Conservation (phyloP, 2,113 vertebrate genomes). For the Crotophaga sulcirostris region DNA sequence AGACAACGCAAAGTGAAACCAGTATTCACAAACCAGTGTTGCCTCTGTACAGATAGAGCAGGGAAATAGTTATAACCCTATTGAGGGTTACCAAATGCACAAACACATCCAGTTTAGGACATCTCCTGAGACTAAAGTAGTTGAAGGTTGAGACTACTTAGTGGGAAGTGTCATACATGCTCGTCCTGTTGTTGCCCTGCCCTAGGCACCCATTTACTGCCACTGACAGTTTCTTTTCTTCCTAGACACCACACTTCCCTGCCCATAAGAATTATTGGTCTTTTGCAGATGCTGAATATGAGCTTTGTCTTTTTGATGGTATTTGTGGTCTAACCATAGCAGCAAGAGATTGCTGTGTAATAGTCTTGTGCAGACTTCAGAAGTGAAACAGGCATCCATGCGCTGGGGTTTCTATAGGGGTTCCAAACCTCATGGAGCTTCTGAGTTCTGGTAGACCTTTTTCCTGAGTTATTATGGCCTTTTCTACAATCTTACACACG, state of each 20-base stretch:
- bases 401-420: neutral
- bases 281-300: neutral
- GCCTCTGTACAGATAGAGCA: neutral
- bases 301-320: neutral
- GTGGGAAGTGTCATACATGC: neutral
- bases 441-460: neutral
- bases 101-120: neutral
- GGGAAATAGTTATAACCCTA: neutral
- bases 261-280: neutral
- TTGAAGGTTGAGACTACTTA: neutral
- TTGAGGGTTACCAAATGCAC: neutral
- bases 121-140: neutral
- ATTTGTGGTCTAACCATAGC: neutral
- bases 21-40: neutral
- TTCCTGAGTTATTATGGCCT: neutral
- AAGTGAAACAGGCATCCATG: neutral
- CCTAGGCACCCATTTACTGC: neutral
- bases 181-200: neutral
- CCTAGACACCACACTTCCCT: neutral
- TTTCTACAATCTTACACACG: neutral
- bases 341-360: neutral
- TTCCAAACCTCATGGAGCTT: neutral
- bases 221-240: neutral
- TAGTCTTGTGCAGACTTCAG: neutral
- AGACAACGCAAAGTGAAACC: neutral